Base-by-base conservation (phyloP, 1,140 invertebrate species). In the Drosophila pectinifera region DNA sequence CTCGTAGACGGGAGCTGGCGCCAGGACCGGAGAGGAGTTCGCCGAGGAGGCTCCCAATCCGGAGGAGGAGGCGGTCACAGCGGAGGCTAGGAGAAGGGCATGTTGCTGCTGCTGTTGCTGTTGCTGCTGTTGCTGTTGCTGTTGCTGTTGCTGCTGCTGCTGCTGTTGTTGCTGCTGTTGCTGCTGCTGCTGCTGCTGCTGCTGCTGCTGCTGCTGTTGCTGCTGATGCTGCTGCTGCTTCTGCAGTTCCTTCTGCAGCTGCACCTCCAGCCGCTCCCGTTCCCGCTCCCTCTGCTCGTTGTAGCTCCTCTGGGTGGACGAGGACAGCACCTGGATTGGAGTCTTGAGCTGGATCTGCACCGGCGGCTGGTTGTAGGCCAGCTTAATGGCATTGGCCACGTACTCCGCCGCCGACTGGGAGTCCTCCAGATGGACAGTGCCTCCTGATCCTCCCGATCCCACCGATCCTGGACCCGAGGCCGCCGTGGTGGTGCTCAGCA, bases 321-420 rank as follows among this genome's bases (percentile, higher is more conserved):
- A 28, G 4, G 48, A 41, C 5, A 42, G 64, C 61, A 65, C n/a
- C 5, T 28, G 56, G 41, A 26, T 26, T 39, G 58, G 18, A 11
- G 16, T 41, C 18, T 46, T 34, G 7, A 22, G 48, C 48, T 55
- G 74, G 11, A 63, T 70, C 41, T 49, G 73, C 31, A 83, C 67
- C 6, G 68, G 55, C 36, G 84, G 80, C 24, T 91, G 84, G 28
- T 83, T 80, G n/a, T 91, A 92, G 16, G 84, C 84, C 73, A 91
- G 34, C 42, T 91, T 80, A 63, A 92, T 88, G 46, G 91, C 91
- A 73, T 91, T 92, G 18, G 74, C 80, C 48, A 92, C 91, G 45
- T 92, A 92, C 49, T 92, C 91, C 5, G 84, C 91, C 5, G 91
- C 91, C 13, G 89, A 89, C 51, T 86, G 73, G 1, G 91, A 80